Conservation (phyloP, 2,797 vertebrate species). For the Amblyopsis hoosieri region DNA sequence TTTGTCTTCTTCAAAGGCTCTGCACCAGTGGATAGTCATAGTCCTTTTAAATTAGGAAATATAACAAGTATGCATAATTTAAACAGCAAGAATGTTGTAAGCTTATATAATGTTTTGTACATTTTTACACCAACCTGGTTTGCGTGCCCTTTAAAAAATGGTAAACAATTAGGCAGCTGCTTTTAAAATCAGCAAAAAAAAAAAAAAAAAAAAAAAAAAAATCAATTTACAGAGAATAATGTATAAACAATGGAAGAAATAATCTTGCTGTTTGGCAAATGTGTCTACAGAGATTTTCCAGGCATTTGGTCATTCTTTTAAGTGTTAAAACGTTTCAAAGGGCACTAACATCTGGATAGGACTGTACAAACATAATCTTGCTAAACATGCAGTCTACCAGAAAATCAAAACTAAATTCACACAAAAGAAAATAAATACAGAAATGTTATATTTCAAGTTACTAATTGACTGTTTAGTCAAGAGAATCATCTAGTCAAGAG, state of each 20-base stretch:
- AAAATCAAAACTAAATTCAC: slow-evolving; percentile 64
- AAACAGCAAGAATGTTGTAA: slow-evolving; percentile 73
- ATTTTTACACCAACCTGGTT: slow-evolving; percentile 81
- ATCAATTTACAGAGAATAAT: slow-evolving; percentile 60
- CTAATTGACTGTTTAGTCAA: slow-evolving; percentile 56
- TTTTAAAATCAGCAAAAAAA: slow-evolving; percentile 75
- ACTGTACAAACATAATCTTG: slow-evolving; percentile 67
- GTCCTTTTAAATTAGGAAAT: slow-evolving; percentile 84
- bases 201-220: slow-evolving; percentile 13
- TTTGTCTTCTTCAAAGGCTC: slow-evolving; percentile 81
- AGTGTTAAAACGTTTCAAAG: slow-evolving; percentile 51
- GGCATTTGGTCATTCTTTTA: slow-evolving; percentile 64
- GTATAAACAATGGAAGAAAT: slow-evolving; percentile 56
- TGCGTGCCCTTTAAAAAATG: slow-evolving; percentile 68
- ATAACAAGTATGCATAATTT: slow-evolving; percentile 85
- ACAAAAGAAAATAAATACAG: slow-evolving; percentile 75
- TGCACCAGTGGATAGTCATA: slow-evolving; percentile 82
- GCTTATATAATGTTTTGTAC: slow-evolving; percentile 76
- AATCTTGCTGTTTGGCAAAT: slow-evolving; percentile 58
- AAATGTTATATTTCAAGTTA: slow-evolving; percentile 73
- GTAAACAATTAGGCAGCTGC: slow-evolving; percentile 73
- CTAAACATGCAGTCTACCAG: slow-evolving; percentile 74
- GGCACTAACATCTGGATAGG: slow-evolving; percentile 57
- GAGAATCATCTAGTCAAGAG: slow-evolving; percentile 50
- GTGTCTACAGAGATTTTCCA: slow-evolving; percentile 54